Evolutionary conservation across 2,797 vertebrate species (phyloP).

Genomic region (Eutrigla gurnardus): DNA sequence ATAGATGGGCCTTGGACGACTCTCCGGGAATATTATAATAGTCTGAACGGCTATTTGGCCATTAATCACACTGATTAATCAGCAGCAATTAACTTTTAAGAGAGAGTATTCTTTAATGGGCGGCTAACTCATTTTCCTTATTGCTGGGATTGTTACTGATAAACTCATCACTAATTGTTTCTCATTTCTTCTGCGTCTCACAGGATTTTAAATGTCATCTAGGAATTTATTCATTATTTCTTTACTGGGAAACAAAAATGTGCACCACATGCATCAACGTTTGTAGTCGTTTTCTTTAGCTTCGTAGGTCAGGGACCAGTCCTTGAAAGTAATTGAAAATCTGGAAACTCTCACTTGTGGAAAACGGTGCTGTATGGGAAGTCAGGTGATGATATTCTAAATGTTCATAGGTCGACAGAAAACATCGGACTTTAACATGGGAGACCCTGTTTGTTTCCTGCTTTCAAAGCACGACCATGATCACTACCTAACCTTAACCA

Average conservation of each 20-base stretch:
- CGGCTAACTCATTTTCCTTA: constrained; percentile 40
- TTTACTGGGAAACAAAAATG: not conserved
- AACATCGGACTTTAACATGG: not conserved
- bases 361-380: not conserved
- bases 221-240: constrained; percentile 15
- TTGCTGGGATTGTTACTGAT: constrained; percentile 37
- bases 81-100: constrained; percentile 56
- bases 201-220: constrained; percentile 37
- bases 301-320: not conserved
- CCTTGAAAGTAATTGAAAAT: not conserved
- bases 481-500: not conserved
- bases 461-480: not conserved
- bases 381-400: not conserved
- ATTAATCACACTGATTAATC: constrained; percentile 73
- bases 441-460: not conserved
- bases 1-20: constrained; percentile 56
- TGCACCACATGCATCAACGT: not conserved
- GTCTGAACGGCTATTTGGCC: constrained; percentile 49
- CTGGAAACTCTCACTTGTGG: not conserved
- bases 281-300: not conserved
- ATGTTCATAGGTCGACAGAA: not conserved
- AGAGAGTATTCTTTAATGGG: constrained; percentile 43
- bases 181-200: constrained; percentile 19
- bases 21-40: constrained; percentile 57
- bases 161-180: constrained; percentile 38